Conservation (phyloP, 1,140 invertebrate species). For the Macrosteles quadrilineatus region DNA sequence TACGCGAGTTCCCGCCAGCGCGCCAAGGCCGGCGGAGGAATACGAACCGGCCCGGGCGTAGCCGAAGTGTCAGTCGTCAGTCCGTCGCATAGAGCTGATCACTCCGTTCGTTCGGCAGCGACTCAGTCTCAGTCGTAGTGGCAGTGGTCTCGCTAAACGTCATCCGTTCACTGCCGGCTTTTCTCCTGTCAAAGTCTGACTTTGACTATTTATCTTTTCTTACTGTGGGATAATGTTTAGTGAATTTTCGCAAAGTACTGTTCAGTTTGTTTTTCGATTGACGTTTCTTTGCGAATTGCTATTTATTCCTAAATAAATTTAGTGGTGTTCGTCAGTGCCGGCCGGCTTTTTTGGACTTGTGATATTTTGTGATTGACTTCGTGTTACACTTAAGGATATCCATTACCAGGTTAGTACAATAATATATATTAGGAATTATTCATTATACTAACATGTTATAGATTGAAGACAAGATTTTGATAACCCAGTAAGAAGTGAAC, state of each 20-base stretch:
- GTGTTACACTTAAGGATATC: not conserved
- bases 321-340: not conserved
- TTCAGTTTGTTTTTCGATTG: not conserved
- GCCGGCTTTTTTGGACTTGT: constrained; percentile 21
- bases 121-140: no score
- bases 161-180: no score
- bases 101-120: no score
- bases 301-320: not conserved
- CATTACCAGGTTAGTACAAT: constrained; percentile 4
- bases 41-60: constrained; percentile 6
- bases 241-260: not conserved
- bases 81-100: not conserved
- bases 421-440: no score
- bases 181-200: no score
- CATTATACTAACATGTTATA: no score
- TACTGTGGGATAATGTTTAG: constrained; percentile 1
- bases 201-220: not conserved
- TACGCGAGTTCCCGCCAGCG: constrained; percentile 19
- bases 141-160: no score
- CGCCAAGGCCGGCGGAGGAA: constrained; percentile 17
- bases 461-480: no score
- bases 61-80: constrained; percentile 1
- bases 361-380: constrained; percentile 8
- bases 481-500: not conserved
- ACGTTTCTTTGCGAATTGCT: not conserved